Evolutionary conservation across 2,797 vertebrate species (phyloP), one percentile per base, ranked within the genome.

Genomic region (Botia kubotai): DNA sequence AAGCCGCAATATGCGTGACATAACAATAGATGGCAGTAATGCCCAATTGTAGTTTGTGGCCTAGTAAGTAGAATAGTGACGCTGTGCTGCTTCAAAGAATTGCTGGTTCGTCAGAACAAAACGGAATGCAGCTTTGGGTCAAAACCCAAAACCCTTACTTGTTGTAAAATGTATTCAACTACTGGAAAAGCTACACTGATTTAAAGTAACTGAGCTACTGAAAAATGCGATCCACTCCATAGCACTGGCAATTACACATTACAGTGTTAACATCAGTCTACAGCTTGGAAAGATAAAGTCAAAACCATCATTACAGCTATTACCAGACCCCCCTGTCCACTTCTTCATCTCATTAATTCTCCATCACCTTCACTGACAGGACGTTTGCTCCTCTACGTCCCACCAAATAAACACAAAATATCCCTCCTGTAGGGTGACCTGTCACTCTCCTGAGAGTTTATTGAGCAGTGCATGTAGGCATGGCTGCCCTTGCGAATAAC

Each of bases 401-500:
- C 70, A 57, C 13, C n/a, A 2, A 80, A 60, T 2, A 12, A 72
- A 46, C 14, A 55, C 57, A 73, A 72, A 55, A 60, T 46, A 57
- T 72, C 60, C 62, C 62, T 77, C 26, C 62, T 77, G 55, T 55
- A 70, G 70, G 65, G 55, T 13, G 46, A 76, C 62, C 72, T 55
- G 65, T 80, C 73, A 70, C 69, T 82, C 63, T 84, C 48, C 23
- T 23, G 57, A 43, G 67, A 72, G 55, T 76, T 79, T 84, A 80
- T 79, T 58, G 85, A 82, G 70, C 13, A 14, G 55, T 26, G 39
- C 17, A 50, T 55, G 46, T 72, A 50, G 29, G 80, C 69, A 69
- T 82, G 76, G 58, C 65, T 84, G 74, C 62, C 53, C 78, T 82
- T 79, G 83, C 66, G 71, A 58, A 72, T 62, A 72, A 46, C 46